A percentile compares a stretch with the other conserved stretches of the same genome.
phyloP scores from a whole-genome alignment of 2,113 vertebrate genomes.

The Antidorcas marsupialis region DNA sequence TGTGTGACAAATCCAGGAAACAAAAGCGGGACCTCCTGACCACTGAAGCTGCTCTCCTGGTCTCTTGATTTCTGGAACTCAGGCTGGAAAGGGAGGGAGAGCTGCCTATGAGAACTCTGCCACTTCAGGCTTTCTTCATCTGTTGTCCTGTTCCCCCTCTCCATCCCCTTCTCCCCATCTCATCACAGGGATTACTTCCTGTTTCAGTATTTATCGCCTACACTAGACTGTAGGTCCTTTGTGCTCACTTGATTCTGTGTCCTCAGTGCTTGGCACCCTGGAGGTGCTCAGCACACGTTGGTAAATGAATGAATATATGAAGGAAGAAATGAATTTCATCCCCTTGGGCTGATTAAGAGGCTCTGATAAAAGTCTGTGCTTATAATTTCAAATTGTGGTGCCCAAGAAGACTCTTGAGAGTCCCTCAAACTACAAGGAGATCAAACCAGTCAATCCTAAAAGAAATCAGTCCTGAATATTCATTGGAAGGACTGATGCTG shows the following conservation, averaged over 20 bases:
- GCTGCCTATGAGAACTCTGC: not conserved
- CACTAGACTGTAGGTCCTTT: not conserved
- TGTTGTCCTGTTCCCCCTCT: not conserved
- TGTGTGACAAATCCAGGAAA: not conserved
- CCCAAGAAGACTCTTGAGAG: not conserved
- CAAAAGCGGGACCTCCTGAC: not conserved
- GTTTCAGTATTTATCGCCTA: not conserved
- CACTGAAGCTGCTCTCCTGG: no score
- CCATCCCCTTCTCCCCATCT: not conserved
- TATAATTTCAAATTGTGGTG: not conserved
- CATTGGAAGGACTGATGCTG: not conserved
- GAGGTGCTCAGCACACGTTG: rapidly evolving
- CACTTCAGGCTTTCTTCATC: not conserved
- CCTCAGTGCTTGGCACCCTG: no score
- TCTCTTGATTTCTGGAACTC: not conserved
- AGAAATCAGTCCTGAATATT: not conserved
- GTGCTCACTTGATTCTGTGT: not conserved
- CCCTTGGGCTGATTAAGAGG: not conserved
- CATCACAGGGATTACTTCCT: not conserved
- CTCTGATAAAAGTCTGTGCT: not conserved
- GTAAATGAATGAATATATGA: not conserved
- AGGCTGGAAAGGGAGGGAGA: not conserved
- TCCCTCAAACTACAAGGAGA: not conserved
- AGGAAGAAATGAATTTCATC: not conserved
- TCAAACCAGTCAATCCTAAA: not conserved